These are phyloP conservation scores for Hymenochirus boettgeri DNA, from an alignment of 2,113 vertebrate species.

Conservation along the genomic window DNA sequence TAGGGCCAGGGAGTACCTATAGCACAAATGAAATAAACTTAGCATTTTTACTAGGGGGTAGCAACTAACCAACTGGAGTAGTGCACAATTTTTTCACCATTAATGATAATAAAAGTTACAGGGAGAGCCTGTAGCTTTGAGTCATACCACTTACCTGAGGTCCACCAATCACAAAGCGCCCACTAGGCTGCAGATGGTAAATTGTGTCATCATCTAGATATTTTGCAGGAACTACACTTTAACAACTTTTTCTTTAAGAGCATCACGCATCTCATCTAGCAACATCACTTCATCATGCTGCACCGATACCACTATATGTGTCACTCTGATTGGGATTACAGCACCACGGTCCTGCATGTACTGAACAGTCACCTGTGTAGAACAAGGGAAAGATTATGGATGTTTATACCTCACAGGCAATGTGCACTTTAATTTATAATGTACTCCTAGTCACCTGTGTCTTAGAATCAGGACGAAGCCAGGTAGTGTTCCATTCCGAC, in stretches of 20 bases:
- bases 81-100: too few relatives aligned
- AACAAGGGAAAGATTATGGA: not conserved
- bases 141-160: slow-evolving; percentile 62
- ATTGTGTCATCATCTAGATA: slow-evolving; percentile 74
- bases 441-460: slow-evolving; percentile 74
- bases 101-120: too few relatives aligned
- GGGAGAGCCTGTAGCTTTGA: too few relatives aligned
- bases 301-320: slow-evolving; percentile 91
- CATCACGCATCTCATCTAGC: slow-evolving; percentile 91
- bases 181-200: slow-evolving; percentile 73
- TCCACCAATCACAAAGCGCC: slow-evolving; percentile 75
- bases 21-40: too few relatives aligned
- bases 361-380: slow-evolving; percentile 93
- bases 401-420: too few relatives aligned
- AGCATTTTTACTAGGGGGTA: too few relatives aligned
- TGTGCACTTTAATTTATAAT: too few relatives aligned
- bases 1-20: too few relatives aligned
- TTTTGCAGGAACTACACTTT: slow-evolving; percentile 82
- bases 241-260: slow-evolving; percentile 90
- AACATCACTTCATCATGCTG: slow-evolving; percentile 90
- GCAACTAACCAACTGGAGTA: too few relatives aligned
- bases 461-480: slow-evolving; percentile 95
- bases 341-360: slow-evolving; percentile 93
- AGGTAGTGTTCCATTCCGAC: slow-evolving; percentile 82
- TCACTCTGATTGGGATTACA: slow-evolving; percentile 89